Evolutionary conservation across 2,113 vertebrate genomes (phyloP).

Genomic region (Paedocypris sp.): DNA sequence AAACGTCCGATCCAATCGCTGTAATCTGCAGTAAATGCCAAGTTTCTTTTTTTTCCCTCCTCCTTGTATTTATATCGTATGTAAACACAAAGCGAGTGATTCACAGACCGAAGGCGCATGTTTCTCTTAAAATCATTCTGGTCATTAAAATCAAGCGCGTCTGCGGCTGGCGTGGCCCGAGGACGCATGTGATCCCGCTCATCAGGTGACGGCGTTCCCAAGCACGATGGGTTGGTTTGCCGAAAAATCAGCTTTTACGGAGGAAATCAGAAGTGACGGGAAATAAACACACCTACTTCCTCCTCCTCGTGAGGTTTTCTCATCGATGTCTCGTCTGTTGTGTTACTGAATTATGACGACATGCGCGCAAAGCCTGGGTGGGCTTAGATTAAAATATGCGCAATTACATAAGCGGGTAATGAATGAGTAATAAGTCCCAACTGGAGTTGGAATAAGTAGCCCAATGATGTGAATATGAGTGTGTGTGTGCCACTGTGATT

Average conservation of each 20-base stretch:
- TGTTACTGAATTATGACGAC: neutral
- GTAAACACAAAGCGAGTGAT: neutral
- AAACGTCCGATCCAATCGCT: neutral
- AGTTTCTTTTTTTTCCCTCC: too few relatives aligned
- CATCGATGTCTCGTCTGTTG: constrained; percentile 8
- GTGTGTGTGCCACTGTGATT: too few relatives aligned
- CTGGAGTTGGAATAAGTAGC: too few relatives aligned
- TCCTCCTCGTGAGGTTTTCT: constrained; percentile 3
- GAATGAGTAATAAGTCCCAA: too few relatives aligned
- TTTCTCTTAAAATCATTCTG: neutral
- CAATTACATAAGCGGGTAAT: too few relatives aligned
- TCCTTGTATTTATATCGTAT: neutral
- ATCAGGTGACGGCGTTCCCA: neutral
- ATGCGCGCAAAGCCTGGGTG: constrained; percentile 6
- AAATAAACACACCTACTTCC: constrained; percentile 24
- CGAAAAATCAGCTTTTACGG: neutral
- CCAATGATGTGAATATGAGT: too few relatives aligned
- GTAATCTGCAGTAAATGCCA: neutral
- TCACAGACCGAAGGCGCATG: neutral
- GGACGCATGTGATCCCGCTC: neutral
- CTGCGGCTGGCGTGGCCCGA: neutral
- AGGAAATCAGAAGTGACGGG: constrained; percentile 2
- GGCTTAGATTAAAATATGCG: neutral
- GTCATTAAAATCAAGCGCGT: neutral
- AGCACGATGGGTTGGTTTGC: neutral